Percentiles rank a stretch among this genome's conserved stretches.
Conservation (phyloP, 2,888 invertebrate species). For the Eristalinus aeneus region DNA sequence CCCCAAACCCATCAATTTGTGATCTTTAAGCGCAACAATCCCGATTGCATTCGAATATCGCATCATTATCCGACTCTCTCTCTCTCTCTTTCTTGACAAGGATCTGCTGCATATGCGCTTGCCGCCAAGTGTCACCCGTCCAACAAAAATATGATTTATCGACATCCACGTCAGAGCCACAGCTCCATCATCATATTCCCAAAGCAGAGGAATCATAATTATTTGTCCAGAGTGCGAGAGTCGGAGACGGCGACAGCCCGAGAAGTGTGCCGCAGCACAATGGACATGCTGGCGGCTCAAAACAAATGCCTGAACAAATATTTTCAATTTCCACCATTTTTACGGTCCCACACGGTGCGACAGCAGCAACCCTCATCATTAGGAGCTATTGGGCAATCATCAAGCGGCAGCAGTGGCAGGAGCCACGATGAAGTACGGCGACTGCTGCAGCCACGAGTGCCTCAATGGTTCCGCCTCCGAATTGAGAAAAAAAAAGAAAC, state of each 20-base stretch:
- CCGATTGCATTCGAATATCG: conserved; percentile 41
- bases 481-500: neutral
- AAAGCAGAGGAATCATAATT: conserved; percentile 48
- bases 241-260: neutral
- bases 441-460: conserved; percentile 26
- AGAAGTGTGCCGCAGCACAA: conserved; percentile 40
- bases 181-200: conserved; percentile 65
- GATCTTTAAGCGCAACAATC: conserved; percentile 37
- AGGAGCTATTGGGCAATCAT: conserved; percentile 52
- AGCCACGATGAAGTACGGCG: conserved; percentile 15
- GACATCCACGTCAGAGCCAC: conserved; percentile 8
- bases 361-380: conserved; percentile 62
- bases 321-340: conserved; percentile 66
- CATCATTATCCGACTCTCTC: conserved; percentile 29
- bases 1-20: conserved; percentile 51
- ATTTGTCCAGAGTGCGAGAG: neutral
- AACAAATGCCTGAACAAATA: conserved; percentile 43
- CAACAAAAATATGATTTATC: conserved; percentile 61
- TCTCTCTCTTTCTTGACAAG: neutral
- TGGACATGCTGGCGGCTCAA: conserved; percentile 58
- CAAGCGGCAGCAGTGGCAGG: conserved; percentile 12
- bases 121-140: conserved; percentile 62
- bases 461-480: conserved; percentile 45
- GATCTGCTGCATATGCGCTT: conserved; percentile 37
- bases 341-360: conserved; percentile 18